Percentiles rank a stretch among this genome's conserved stretches.
Evolutionary conservation across 2,797 vertebrate genomes (phyloP).

Genomic region (Antennarius maculatus): DNA sequence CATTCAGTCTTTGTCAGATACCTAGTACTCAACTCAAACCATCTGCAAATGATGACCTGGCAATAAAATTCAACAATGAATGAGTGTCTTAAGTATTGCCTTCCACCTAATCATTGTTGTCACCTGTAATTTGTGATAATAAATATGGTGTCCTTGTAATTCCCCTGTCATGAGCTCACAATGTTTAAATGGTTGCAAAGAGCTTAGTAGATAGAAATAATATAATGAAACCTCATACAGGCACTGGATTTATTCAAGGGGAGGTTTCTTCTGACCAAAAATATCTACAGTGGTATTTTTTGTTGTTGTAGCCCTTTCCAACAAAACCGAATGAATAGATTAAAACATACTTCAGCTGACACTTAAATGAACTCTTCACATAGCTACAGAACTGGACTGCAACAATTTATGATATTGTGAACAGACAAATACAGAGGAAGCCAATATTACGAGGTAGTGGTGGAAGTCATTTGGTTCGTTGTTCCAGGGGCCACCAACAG

Average conservation of each 20-base stretch:
- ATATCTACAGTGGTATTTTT: neutral
- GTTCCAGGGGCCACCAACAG: neutral
- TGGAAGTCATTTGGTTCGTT: neutral
- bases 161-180: neutral
- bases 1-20: too few species aligned
- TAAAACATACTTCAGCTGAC: neutral
- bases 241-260: neutral
- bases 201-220: constrained; percentile 50
- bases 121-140: neutral
- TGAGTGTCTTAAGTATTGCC: too few species aligned
- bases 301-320: neutral
- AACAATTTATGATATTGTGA: neutral
- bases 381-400: neutral
- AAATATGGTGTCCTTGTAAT: neutral
- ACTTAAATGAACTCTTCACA: neutral
- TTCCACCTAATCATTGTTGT: neutral
- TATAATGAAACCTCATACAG: constrained; percentile 13
- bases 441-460: neutral
- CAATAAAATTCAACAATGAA: too few species aligned
- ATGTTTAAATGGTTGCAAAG: constrained; percentile 15
- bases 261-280: neutral
- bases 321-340: neutral
- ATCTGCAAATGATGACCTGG: too few species aligned
- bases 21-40: too few species aligned
- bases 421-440: neutral